Conservation (phyloP, 2,888 invertebrate genomes). For the Leptopilina syphax region DNA sequence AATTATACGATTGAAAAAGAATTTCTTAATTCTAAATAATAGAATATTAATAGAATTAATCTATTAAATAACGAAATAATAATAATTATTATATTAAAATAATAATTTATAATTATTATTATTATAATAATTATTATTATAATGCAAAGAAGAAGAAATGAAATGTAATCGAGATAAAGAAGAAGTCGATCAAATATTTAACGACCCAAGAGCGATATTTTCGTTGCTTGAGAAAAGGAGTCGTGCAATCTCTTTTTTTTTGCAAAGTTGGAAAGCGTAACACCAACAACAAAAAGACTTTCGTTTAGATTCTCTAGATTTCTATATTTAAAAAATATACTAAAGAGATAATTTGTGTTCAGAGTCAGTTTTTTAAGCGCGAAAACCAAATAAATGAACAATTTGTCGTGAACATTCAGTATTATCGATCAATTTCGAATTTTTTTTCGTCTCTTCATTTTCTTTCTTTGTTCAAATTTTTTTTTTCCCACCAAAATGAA, state of each 20-base stretch:
- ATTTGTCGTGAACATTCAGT: constrained; percentile 30
- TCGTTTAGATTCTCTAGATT: constrained; percentile 31
- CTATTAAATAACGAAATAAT: no score
- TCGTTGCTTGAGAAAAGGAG: background rate
- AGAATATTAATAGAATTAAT: no score
- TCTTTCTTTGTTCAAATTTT: background rate
- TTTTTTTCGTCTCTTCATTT: background rate
- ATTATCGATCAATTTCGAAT: constrained; percentile 31
- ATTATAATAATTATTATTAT: no score
- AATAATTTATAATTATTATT: no score
- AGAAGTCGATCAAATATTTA: no score
- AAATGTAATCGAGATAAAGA: no score
- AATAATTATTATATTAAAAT: no score
- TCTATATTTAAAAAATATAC: background rate
- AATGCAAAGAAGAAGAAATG: no score
- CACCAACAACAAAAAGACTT: constrained; percentile 33
- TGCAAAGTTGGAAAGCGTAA: background rate
- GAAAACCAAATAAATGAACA: constrained; percentile 28
- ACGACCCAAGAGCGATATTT: no score
- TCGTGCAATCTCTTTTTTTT: constrained; percentile 30
- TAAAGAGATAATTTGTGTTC: constrained; percentile 21
- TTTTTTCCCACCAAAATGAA: background rate
- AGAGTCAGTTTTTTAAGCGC: constrained; percentile 36
- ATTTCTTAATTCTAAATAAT: no score
- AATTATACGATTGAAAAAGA: no score